These are phyloP conservation scores for Podarcis cretensis DNA, from an alignment of 2,113 vertebrate genomes.

Conservation along the genomic window DNA sequence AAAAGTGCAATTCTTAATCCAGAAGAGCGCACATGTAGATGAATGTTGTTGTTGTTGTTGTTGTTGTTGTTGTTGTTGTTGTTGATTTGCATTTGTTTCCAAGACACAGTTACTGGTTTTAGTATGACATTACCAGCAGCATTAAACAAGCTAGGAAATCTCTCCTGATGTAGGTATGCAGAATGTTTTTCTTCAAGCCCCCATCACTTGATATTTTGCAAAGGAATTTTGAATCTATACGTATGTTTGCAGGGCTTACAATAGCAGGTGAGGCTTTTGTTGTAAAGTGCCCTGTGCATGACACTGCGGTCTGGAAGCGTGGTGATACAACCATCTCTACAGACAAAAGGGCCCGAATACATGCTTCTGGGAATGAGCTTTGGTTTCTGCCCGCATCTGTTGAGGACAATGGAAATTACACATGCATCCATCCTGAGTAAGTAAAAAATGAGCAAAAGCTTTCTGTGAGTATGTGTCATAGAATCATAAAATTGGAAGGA, in stretches of 20 bases:
- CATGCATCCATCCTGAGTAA: slow-evolving; percentile 70
- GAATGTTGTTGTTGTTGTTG: too few relatives aligned
- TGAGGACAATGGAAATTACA: slow-evolving; percentile 72
- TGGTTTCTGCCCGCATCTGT: slow-evolving; percentile 73
- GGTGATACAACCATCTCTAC: slow-evolving; percentile 46
- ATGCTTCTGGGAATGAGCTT: slow-evolving; percentile 54
- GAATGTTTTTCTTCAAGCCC: too few relatives aligned
- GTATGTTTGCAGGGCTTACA: slow-evolving; percentile 62
- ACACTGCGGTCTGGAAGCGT: slow-evolving; percentile 62
- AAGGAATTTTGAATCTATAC: neutral
- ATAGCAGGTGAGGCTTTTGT: slow-evolving; percentile 77
- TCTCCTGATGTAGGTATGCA: neutral
- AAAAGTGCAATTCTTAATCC: neutral
- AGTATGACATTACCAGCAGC: neutral
- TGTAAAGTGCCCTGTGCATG: slow-evolving; percentile 56
- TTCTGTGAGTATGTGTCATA: neutral
- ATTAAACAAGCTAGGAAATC: neutral
- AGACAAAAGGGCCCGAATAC: slow-evolving; percentile 48
- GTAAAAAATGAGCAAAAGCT: slow-evolving; percentile 14
- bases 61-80: too few relatives aligned
- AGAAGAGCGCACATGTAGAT: too few relatives aligned
- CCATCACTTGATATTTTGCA: neutral
- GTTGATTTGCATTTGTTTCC: too few relatives aligned
- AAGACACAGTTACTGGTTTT: neutral
- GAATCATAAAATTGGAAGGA: too few relatives aligned